Evolutionary conservation across 2,888 invertebrate species (phyloP).

Genomic region (Odontomyia ornata): DNA sequence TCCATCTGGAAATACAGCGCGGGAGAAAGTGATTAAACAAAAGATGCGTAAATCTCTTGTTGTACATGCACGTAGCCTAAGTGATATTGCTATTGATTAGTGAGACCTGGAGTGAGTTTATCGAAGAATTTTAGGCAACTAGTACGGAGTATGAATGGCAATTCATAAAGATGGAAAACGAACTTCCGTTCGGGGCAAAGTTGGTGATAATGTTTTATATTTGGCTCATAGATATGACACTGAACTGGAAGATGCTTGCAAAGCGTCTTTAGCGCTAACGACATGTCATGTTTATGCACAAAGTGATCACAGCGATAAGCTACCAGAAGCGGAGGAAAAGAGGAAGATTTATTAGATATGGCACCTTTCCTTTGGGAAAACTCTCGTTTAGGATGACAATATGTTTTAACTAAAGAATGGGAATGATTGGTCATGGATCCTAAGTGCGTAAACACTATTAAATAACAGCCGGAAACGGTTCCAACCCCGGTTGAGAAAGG

Average conservation of each 20-base stretch:
- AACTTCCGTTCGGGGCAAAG: constrained; percentile 83
- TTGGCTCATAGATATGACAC: constrained; percentile 92
- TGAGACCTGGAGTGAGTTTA: too few species aligned
- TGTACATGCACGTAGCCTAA: too few species aligned
- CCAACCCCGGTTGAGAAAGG: too few species aligned
- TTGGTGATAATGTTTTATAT: constrained; percentile 95
- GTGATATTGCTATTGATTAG: too few species aligned
- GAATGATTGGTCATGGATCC: constrained; percentile 91
- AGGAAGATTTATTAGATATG: constrained; percentile 96
- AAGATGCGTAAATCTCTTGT: too few species aligned
- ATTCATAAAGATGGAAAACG: constrained; percentile 85
- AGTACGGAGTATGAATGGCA: too few species aligned
- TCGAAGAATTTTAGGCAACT: too few species aligned
- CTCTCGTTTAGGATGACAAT: constrained; percentile 95
- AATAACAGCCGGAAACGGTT: too few species aligned
- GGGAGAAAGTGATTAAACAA: too few species aligned
- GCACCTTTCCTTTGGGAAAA: constrained; percentile 96
- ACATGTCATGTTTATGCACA: constrained; percentile 97
- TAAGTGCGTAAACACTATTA: too few species aligned
- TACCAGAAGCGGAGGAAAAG: constrained; percentile 86
- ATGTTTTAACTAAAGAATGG: constrained; percentile 84
- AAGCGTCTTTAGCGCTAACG: constrained; percentile 97
- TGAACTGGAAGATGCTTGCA: constrained; percentile 98
- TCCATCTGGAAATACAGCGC: too few species aligned
- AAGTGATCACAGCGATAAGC: constrained; percentile 73